phyloP scores from a whole-genome alignment of 2,888 invertebrate species.

The Callyntrura guangdongensis region DNA sequence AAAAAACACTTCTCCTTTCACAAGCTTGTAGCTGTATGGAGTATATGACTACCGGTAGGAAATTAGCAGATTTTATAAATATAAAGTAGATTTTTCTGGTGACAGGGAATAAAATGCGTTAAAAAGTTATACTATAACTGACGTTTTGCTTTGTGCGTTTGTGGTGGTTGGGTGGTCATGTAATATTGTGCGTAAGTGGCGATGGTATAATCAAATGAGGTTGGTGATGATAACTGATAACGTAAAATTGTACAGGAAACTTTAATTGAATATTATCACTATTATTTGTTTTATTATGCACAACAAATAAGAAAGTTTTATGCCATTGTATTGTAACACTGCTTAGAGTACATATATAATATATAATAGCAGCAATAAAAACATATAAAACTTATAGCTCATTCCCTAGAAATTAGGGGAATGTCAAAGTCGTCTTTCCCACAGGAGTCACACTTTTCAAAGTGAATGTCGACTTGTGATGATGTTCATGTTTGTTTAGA shows the following conservation, averaged over 20 bases:
- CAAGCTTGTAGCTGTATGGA: neutral
- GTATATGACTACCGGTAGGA: neutral
- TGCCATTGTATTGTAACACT: too few species aligned
- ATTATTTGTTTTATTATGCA: too few species aligned
- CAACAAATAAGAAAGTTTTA: too few species aligned
- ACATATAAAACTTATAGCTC: neutral
- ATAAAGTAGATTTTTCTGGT: too few species aligned
- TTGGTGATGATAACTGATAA: neutral
- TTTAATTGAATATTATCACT: neutral
- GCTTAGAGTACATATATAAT: neutral
- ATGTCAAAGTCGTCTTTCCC: slow-evolving; percentile 19
- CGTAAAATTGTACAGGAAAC: neutral
- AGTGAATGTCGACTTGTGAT: slow-evolving; percentile 15
- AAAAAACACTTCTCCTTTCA: too few species aligned
- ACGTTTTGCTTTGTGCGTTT: too few species aligned
- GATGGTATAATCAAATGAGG: neutral
- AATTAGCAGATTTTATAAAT: neutral
- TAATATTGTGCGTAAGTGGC: neutral
- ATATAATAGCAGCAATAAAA: neutral
- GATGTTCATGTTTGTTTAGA: slow-evolving; percentile 2
- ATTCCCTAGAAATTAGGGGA: neutral
- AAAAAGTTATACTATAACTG: too few species aligned
- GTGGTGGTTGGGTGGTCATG: too few species aligned
- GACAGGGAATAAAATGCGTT: too few species aligned
- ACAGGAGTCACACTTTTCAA: neutral